Conservation (phyloP, 2,113 vertebrate genomes). For the Tonatia bakeri region DNA sequence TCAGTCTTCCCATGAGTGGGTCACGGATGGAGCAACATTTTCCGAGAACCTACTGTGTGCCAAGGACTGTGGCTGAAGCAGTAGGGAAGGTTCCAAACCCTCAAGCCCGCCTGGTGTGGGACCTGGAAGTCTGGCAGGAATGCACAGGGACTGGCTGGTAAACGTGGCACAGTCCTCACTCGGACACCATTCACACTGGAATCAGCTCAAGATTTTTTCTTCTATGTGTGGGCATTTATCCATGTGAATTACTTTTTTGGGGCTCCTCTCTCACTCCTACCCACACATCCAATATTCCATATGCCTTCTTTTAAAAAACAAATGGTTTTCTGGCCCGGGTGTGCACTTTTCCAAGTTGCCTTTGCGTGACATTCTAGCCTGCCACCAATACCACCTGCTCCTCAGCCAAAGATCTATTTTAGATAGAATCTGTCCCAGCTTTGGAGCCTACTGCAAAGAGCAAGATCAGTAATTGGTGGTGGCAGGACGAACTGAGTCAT, state of each 20-base stretch:
- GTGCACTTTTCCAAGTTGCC: constrained; percentile 46
- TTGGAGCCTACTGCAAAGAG: constrained; percentile 14
- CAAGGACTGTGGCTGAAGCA: background rate
- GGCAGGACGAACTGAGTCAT: constrained; percentile 6
- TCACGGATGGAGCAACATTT: background rate
- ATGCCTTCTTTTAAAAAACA: constrained; percentile 68
- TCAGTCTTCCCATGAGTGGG: background rate
- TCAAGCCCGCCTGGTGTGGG: too few species aligned
- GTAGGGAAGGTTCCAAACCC: background rate
- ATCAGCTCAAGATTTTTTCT: constrained; percentile 27
- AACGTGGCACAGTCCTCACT: background rate
- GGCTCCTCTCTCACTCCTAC: constrained; percentile 61
- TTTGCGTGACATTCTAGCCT: constrained; percentile 68
- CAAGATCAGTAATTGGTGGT: background rate
- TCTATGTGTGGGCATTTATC: constrained; percentile 51
- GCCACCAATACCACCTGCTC: constrained; percentile 43
- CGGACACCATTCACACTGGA: constrained; percentile 28
- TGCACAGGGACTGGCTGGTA: background rate
- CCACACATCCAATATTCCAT: constrained; percentile 72
- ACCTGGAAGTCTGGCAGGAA: background rate
- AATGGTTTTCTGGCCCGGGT: constrained; percentile 55
- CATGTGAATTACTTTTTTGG: constrained; percentile 60
- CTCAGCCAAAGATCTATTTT: constrained; percentile 60
- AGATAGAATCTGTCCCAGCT: constrained; percentile 31
- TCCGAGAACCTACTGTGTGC: background rate